Base-by-base conservation (phyloP, 2,797 vertebrate species). In the Ctenochaetus hawaiiensis region DNA sequence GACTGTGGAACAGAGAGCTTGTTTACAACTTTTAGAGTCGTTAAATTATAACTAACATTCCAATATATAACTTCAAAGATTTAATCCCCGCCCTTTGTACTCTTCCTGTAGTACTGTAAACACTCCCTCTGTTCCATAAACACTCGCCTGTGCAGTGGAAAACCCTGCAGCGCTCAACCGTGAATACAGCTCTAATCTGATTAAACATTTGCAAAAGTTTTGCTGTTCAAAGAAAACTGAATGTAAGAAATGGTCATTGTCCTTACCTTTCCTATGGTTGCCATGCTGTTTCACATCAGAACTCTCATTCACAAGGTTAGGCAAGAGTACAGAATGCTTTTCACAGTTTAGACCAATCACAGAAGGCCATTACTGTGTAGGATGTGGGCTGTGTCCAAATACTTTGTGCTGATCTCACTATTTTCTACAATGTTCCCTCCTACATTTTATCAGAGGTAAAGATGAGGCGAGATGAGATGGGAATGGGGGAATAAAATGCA, bases 261-360 rank as follows among this genome's bases (percentile, higher is more conserved):
- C 11, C 83, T 80, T 81, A 90, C 86, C 82, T 67, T 80, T 13
- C 73, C 82, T 70, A 51, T 11, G 2, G 81, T 79, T 30, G 68
- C 69, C 83, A 89, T 88, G 71, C 8, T 80, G 72, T 69, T 44
- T 68, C 47, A 53, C 49, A 57, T 39, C 5, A 11, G 1, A 17
- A 61, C 6, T 16, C 22, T 26, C 6, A 3, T 54, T 68, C 47
- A 2, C 18, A 34, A 37, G 54, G n/a, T 75, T n/a, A 69, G 37
- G 16, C 17, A 11, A 57, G 2, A 67, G 11, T 11, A 11, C 2
- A 12, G 7, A 16, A 8, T 41, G 30, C 5, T 75, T 88, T 67
- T 79, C 67, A 43, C 0, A 2, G 52, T 61, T 51, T 52, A 1
- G 23, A 65, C 76, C 71, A 83, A 66, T 82, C 68, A 72, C 60